Percentiles rank a stretch among this genome's conserved stretches.
These are phyloP conservation scores for Ibidorhyncha struthersii DNA, from an alignment of 2,113 vertebrate genomes.

Conservation along the genomic window DNA sequence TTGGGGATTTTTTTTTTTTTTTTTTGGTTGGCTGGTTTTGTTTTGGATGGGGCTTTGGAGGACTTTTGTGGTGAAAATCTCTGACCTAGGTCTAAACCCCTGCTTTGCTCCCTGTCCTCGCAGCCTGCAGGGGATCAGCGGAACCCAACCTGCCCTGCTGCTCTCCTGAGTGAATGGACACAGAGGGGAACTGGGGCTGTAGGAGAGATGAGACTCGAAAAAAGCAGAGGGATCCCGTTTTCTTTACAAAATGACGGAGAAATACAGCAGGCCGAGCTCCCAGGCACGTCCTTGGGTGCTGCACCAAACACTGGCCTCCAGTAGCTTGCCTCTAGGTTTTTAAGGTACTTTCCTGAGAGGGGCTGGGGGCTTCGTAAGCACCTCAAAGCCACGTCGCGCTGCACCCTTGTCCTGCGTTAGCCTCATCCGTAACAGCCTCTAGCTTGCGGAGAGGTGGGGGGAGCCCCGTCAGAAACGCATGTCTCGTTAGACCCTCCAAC, in stretches of 20 bases:
- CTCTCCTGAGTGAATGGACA: not conserved
- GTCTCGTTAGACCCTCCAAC: not conserved
- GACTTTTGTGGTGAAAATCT: not conserved
- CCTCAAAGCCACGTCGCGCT: accelerated
- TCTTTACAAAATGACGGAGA: not conserved
- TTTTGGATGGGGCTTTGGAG: not conserved
- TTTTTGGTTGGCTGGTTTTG: not conserved
- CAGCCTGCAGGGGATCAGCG: not conserved
- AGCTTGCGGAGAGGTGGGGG: not conserved
- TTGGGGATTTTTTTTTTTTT: not conserved
- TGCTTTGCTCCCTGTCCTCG: not conserved
- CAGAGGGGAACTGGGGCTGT: not conserved
- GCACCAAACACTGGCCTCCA: not conserved
- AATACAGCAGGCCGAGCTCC: not conserved
- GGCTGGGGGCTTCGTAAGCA: not conserved
- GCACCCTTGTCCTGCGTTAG: not conserved
- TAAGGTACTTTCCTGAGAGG: not conserved
- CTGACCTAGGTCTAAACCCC: not conserved
- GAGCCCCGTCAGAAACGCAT: accelerated
- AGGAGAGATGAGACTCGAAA: not conserved
- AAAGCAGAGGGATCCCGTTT: not conserved
- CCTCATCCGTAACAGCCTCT: not conserved
- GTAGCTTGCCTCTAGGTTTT: not conserved
- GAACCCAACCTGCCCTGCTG: not conserved
- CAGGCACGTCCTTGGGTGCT: not conserved